phyloP scores from a whole-genome alignment of 2,888 invertebrate genomes.

The Caenorhabditis sp. region DNA sequence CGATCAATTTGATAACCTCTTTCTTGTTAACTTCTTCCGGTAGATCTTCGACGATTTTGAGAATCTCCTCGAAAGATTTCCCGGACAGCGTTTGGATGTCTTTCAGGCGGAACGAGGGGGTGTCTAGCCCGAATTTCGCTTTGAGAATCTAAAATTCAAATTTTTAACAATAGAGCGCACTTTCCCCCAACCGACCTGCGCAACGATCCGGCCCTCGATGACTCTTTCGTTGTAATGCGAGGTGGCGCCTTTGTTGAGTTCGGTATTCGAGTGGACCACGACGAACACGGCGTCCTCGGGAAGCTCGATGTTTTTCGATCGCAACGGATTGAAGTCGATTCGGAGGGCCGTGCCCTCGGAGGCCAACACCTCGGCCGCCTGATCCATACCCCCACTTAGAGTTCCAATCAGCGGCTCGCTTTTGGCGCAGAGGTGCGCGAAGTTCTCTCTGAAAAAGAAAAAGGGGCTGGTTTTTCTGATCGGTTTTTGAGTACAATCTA shows the following conservation, averaged over 20 bases:
- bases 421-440: constrained; percentile 92
- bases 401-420: constrained; percentile 97
- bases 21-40: constrained; percentile 60
- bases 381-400: constrained; percentile 99
- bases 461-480: too few relatives aligned
- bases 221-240: constrained; percentile 93
- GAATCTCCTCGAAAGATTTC: constrained; percentile 60
- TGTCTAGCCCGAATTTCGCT: constrained; percentile 29
- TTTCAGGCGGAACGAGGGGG: constrained; percentile 61
- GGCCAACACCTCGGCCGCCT: constrained; percentile 91
- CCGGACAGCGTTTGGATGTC: constrained; percentile 65
- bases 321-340: constrained; percentile 94
- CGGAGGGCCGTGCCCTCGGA: constrained; percentile 76
- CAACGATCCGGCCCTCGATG: constrained; percentile 94
- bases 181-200: constrained; percentile 86
- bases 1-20: constrained; percentile 61
- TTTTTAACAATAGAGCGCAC: neutral
- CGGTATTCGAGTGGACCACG: constrained; percentile 90
- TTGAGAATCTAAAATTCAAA: constrained; percentile 60
- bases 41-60: constrained; percentile 59
- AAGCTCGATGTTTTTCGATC: constrained; percentile 85
- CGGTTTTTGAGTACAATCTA: too few relatives aligned
- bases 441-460: constrained; percentile 78
- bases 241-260: constrained; percentile 94
- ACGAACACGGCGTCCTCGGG: constrained; percentile 93